Conservation (phyloP, 2,797 vertebrate genomes). For the Lacerta agilis region DNA sequence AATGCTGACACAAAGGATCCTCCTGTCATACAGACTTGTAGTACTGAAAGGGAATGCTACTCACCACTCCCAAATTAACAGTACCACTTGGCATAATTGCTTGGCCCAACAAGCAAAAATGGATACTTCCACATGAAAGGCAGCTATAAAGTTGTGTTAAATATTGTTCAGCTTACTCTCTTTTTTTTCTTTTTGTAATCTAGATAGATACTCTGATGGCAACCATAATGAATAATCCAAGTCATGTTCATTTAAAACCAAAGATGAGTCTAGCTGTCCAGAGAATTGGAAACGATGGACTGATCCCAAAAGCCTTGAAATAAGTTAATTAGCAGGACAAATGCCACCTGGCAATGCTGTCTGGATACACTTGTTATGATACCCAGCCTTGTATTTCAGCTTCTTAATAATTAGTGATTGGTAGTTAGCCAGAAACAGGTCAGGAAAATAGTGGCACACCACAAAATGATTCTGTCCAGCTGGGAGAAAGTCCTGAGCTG, state of each 20-base stretch:
- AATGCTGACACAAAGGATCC: too few relatives aligned
- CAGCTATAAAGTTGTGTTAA: not conserved
- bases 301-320: slow-evolving; percentile 12
- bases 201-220: not conserved
- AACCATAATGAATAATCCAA: slow-evolving; percentile 16
- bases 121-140: not conserved
- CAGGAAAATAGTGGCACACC: not conserved
- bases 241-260: slow-evolving; percentile 26
- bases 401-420: slow-evolving; percentile 48
- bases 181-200: not conserved
- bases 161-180: not conserved
- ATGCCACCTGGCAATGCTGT: slow-evolving; percentile 35
- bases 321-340: slow-evolving; percentile 44
- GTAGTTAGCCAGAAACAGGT: slow-evolving; percentile 18
- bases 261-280: not conserved
- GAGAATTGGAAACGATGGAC: not conserved
- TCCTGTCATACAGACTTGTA: too few relatives aligned
- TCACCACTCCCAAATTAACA: not conserved
- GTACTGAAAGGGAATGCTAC: not conserved
- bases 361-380: slow-evolving; percentile 34
- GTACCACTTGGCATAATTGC: not conserved
- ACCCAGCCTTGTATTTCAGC: slow-evolving; percentile 36
- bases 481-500: not conserved
- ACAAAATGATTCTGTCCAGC: not conserved
- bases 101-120: not conserved